These are phyloP conservation scores for Oligia latruncula DNA, from an alignment of 2,888 invertebrate species.

Conservation along the genomic window DNA sequence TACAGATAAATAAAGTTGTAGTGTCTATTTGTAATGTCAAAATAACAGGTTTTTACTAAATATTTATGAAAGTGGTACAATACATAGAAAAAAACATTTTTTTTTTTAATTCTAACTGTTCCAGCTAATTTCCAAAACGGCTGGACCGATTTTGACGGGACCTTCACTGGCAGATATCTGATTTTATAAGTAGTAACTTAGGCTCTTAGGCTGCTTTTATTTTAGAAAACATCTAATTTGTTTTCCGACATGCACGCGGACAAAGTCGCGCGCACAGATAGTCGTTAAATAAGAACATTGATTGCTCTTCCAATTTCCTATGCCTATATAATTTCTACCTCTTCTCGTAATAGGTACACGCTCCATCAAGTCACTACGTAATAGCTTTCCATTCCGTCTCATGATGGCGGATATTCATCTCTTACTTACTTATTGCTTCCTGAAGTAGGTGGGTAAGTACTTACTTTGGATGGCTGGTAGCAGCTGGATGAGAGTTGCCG, in stretches of 20 bases:
- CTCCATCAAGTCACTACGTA: conserved; percentile 15
- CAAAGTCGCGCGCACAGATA: not conserved
- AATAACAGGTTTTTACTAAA: no score
- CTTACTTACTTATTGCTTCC: conserved; percentile 3
- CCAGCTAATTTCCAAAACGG: not conserved
- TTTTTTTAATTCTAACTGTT: no score
- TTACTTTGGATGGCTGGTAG: no score
- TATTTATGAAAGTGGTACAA: no score
- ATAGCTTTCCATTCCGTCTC: conserved; percentile 36
- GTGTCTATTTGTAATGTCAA: no score
- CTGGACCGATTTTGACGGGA: not conserved
- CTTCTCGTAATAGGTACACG: conserved; percentile 3
- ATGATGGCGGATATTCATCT: conserved; percentile 35
- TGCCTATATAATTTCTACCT: not conserved
- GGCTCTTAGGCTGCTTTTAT: no score
- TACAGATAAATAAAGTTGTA: no score
- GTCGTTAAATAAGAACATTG: not conserved
- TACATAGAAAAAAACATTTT: no score
- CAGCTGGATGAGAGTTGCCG: no score
- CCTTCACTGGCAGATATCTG: not conserved
- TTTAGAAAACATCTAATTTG: no score
- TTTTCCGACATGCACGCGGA: no score
- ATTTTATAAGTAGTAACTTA: not conserved
- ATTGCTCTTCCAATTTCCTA: not conserved
- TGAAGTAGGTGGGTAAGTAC: not conserved